These are phyloP conservation scores for Spisula solida DNA, from an alignment of 2,888 invertebrate species.

Conservation along the genomic window DNA sequence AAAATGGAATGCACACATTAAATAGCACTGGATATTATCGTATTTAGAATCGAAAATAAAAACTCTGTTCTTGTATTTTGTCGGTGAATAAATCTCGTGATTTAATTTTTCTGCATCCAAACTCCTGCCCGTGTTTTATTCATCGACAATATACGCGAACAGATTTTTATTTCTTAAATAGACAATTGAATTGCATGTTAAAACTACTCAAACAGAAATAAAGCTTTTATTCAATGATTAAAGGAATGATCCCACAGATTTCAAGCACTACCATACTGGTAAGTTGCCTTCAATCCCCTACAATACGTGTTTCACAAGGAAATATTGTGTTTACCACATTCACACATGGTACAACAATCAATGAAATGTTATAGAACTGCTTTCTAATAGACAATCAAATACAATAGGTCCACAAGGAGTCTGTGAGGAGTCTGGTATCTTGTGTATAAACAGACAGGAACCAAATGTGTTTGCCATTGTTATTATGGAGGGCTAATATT, in stretches of 20 bases:
- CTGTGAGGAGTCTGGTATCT: neutral
- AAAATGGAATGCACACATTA: too few relatives aligned
- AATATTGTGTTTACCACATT: neutral
- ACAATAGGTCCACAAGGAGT: neutral
- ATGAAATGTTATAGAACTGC: neutral
- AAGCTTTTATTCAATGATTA: neutral
- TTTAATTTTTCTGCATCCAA: too few relatives aligned
- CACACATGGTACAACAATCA: neutral
- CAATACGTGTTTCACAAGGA: neutral
- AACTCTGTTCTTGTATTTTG: too few relatives aligned
- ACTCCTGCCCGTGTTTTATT: too few relatives aligned
- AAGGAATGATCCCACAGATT: neutral
- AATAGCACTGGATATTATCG: too few relatives aligned
- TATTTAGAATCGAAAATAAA: too few relatives aligned
- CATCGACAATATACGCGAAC: too few relatives aligned
- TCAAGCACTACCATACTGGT: neutral
- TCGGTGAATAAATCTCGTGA: too few relatives aligned
- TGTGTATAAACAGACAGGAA: neutral
- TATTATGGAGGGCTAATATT: too few relatives aligned
- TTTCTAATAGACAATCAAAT: neutral
- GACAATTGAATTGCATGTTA: too few relatives aligned
- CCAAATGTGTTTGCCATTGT: too few relatives aligned
- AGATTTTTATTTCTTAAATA: too few relatives aligned
- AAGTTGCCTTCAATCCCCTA: neutral
- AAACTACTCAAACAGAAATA: neutral